phyloP scores from a whole-genome alignment of 2,113 vertebrate genomes.

The Donacobius atricapilla region DNA sequence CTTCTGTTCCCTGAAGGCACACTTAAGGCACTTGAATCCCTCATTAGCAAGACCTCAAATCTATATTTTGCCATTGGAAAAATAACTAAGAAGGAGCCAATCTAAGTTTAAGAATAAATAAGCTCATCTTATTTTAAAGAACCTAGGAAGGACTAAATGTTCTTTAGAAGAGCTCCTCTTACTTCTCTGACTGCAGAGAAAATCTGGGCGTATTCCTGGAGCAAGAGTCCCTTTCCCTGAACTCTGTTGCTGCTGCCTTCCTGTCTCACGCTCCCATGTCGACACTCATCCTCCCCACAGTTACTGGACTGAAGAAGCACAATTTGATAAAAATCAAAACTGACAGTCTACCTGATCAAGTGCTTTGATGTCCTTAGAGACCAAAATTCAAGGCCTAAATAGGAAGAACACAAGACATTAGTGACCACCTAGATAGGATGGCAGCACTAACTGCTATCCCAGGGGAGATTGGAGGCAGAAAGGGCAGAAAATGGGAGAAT shows the following conservation, averaged over 20 bases:
- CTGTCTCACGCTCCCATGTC: not conserved
- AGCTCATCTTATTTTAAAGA: not conserved
- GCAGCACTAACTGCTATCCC: not conserved
- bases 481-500: not conserved
- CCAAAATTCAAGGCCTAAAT: not conserved
- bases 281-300: not conserved
- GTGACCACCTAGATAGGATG: not conserved
- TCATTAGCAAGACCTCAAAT: not conserved
- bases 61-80: not conserved
- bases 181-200: not conserved
- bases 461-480: not conserved
- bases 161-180: not conserved
- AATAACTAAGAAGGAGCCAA: not conserved
- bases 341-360: not conserved
- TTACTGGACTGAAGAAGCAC: not conserved
- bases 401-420: not conserved
- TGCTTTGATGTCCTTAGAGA: not conserved
- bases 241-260: not conserved
- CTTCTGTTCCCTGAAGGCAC: not conserved
- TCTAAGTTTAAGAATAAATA: not conserved
- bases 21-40: not conserved
- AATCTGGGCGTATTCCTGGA: not conserved
- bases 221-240: not conserved
- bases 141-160: not conserved
- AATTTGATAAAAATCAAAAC: not conserved